Conservation (phyloP, 2,888 invertebrate genomes). For the Drosophila incognita region DNA sequence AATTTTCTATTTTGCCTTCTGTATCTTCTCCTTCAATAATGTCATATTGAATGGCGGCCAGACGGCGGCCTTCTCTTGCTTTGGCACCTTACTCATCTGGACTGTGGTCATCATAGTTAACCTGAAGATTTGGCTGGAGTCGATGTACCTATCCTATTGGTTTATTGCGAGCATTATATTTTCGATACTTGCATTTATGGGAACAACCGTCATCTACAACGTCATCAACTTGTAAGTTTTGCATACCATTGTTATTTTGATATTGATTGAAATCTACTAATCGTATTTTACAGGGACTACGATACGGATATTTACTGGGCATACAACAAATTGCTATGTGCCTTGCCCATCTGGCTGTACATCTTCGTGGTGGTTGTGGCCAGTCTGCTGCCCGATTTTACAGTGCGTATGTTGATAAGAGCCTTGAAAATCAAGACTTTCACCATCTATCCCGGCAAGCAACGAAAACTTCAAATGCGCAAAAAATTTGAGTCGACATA, state of each 20-base stretch:
- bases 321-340: slow-evolving; percentile 87
- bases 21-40: slow-evolving; percentile 85
- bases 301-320: slow-evolving; percentile 87
- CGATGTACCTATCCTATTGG: slow-evolving; percentile 87
- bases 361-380: slow-evolving; percentile 86
- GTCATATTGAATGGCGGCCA: slow-evolving; percentile 86
- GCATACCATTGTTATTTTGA: background rate
- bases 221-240: slow-evolving; percentile 87
- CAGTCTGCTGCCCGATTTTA: slow-evolving; percentile 87
- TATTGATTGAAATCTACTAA: background rate
- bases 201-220: slow-evolving; percentile 87
- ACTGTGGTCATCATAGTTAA: slow-evolving; percentile 87
- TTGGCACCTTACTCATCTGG: slow-evolving; percentile 88
- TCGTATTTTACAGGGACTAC: slow-evolving; percentile 81
- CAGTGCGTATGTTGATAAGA: slow-evolving; percentile 74
- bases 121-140: slow-evolving; percentile 88
- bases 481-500: slow-evolving; percentile 75
- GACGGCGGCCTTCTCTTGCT: slow-evolving; percentile 86
- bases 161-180: slow-evolving; percentile 86
- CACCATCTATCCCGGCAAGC: slow-evolving; percentile 80
- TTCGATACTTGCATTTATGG: slow-evolving; percentile 87
- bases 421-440: slow-evolving; percentile 77
- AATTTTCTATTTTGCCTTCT: slow-evolving; percentile 87
- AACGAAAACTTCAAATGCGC: slow-evolving; percentile 66
- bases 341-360: slow-evolving; percentile 87